phyloP scores from a whole-genome alignment of 1,140 invertebrate genomes.

The Zaprionus davidi region DNA sequence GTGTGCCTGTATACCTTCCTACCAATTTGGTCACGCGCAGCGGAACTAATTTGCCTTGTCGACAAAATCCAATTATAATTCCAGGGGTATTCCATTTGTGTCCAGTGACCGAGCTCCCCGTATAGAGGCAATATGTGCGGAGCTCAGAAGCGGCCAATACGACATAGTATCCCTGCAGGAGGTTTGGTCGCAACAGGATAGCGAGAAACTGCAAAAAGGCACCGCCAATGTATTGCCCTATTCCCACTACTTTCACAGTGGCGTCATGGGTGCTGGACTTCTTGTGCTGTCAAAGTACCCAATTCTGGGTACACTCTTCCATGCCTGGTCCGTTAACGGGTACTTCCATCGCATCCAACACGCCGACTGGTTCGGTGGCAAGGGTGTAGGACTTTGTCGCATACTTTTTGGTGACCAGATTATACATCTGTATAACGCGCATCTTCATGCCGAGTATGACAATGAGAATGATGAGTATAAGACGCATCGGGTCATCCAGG shows the following conservation, averaged over 20 bases:
- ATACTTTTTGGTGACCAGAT: slow-evolving; percentile 88
- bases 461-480: slow-evolving; percentile 93
- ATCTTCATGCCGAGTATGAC: slow-evolving; percentile 98
- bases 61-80: slow-evolving; percentile 43
- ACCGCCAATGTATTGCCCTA: slow-evolving; percentile 89
- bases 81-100: slow-evolving; percentile 93
- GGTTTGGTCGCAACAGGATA: slow-evolving; percentile 92
- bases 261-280: slow-evolving; percentile 95
- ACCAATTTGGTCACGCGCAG: slow-evolving; percentile 23
- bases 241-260: slow-evolving; percentile 97
- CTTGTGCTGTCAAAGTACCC: slow-evolving; percentile 95
- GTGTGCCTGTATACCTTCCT: slow-evolving; percentile 22
- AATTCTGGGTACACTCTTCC: slow-evolving; percentile 95
- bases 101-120: slow-evolving; percentile 91
- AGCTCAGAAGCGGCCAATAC: slow-evolving; percentile 89
- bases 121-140: slow-evolving; percentile 92
- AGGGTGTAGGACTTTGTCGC: slow-evolving; percentile 96
- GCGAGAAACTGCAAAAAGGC: slow-evolving; percentile 88
- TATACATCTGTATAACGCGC: slow-evolving; percentile 94
- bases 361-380: slow-evolving; percentile 99
- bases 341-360: slow-evolving; percentile 98
- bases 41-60: slow-evolving; percentile 31
- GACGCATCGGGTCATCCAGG: slow-evolving; percentile 95
- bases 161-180: slow-evolving; percentile 97
- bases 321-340: slow-evolving; percentile 97